Percentiles rank a stretch among this genome's conserved stretches.
Evolutionary conservation across 2,888 invertebrate genomes (phyloP).

Genomic region (Diadegma fenestrale): DNA sequence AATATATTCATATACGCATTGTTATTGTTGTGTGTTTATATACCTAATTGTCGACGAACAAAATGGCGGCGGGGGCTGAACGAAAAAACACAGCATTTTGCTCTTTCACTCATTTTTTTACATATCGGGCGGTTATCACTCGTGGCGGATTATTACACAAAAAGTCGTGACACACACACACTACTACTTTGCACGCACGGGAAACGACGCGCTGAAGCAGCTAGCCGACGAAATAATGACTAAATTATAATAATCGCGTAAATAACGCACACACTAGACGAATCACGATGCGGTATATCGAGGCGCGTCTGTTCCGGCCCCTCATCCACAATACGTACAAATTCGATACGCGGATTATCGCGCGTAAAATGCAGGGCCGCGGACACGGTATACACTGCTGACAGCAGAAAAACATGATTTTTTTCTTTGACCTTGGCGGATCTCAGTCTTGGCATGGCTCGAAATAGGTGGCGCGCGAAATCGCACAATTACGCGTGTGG

Average conservation of each 20-base stretch:
- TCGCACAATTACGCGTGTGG: neutral
- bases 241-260: too few relatives aligned
- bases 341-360: neutral
- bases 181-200: too few relatives aligned
- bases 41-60: constrained; percentile 50
- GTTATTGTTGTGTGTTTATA: constrained; percentile 15
- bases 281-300: constrained; percentile 46
- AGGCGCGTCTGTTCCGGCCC: neutral
- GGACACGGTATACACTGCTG: neutral
- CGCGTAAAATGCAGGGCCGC: too few relatives aligned
- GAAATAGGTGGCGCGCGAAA: constrained; percentile 37
- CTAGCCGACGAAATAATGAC: too few relatives aligned
- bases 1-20: constrained; percentile 56
- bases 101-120: neutral
- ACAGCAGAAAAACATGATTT: constrained; percentile 52
- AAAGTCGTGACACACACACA: too few relatives aligned
- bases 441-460: constrained; percentile 61
- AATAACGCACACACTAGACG: too few relatives aligned
- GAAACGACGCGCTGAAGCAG: too few relatives aligned
- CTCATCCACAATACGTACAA: neutral
- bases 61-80: constrained; percentile 20
- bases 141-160: constrained; percentile 32
- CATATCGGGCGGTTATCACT: constrained; percentile 10
- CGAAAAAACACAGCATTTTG: constrained; percentile 26
- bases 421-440: constrained; percentile 59